Evolutionary conservation across 2,113 vertebrate species (phyloP).

Genomic region (Sterrhoptilus dennistouni): DNA sequence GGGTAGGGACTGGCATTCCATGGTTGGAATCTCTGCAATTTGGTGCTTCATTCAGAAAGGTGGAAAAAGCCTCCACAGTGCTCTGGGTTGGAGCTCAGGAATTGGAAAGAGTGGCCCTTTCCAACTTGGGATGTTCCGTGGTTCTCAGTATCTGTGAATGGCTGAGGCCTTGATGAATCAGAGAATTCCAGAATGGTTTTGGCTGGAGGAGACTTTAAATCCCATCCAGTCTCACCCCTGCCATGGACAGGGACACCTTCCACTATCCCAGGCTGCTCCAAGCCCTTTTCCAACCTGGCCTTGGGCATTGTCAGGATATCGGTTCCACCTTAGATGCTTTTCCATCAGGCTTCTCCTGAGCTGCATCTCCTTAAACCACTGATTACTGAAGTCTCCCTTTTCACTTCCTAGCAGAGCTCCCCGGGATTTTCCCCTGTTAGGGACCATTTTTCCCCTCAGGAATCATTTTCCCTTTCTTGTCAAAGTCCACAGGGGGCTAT

Average conservation of each 20-base stretch:
- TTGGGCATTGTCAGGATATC: not conserved
- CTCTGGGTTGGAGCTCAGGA: not conserved
- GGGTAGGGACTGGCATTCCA: not conserved
- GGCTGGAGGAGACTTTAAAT: not conserved
- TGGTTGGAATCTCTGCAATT: not conserved
- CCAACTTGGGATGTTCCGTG: not conserved
- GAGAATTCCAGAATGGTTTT: fast-evolving
- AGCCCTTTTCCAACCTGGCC: not conserved
- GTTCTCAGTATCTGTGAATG: not conserved
- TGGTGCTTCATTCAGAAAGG: not conserved
- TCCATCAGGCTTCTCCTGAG: not conserved
- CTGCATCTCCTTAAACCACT: not conserved
- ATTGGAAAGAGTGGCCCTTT: no score
- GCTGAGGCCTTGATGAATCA: not conserved
- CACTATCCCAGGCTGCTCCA: not conserved
- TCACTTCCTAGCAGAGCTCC: not conserved
- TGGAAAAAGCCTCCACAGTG: not conserved
- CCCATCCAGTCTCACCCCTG: not conserved
- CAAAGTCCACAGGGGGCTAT: fast-evolving
- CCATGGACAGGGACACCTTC: not conserved
- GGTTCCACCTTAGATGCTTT: not conserved
- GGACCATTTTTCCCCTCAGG: not conserved
- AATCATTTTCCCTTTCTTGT: not conserved
- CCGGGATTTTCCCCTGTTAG: not conserved
- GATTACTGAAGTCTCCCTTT: not conserved